Percentiles rank a stretch among this genome's conserved stretches.
phyloP scores from a whole-genome alignment of 2,113 vertebrate species.

The Varanus komodoensis region DNA sequence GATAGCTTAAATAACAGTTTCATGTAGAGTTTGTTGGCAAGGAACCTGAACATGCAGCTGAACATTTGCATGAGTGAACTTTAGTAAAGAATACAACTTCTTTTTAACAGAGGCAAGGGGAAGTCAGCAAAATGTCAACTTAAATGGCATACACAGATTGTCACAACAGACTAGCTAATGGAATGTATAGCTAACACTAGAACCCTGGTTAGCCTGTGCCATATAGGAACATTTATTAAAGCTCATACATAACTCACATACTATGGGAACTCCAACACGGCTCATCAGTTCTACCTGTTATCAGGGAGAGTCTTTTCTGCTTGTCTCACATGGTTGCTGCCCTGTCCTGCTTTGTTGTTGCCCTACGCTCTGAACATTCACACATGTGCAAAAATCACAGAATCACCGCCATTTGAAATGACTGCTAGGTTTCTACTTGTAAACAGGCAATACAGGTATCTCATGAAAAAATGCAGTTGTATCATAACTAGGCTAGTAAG shows the following conservation, averaged over 20 bases:
- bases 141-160: too few relatives aligned
- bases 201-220: background rate
- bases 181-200: background rate
- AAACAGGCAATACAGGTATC: background rate
- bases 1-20: background rate
- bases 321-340: background rate
- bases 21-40: too few relatives aligned
- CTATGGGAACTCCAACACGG: background rate
- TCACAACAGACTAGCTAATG: too few relatives aligned
- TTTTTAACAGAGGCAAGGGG: too few relatives aligned
- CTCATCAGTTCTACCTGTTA: background rate
- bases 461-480: background rate
- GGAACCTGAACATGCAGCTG: too few relatives aligned
- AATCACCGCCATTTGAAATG: background rate
- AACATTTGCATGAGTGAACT: too few relatives aligned
- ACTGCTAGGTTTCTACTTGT: background rate
- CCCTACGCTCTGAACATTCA: background rate
- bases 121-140: too few relatives aligned
- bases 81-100: too few relatives aligned
- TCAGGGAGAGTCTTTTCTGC: too few relatives aligned
- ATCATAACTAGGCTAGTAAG: background rate
- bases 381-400: background rate
- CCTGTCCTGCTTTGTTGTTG: background rate
- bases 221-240: too few relatives aligned
- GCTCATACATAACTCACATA: background rate